Evolutionary conservation across 2,113 vertebrate species (phyloP).

Genomic region (Dasyurus viverrinus): DNA sequence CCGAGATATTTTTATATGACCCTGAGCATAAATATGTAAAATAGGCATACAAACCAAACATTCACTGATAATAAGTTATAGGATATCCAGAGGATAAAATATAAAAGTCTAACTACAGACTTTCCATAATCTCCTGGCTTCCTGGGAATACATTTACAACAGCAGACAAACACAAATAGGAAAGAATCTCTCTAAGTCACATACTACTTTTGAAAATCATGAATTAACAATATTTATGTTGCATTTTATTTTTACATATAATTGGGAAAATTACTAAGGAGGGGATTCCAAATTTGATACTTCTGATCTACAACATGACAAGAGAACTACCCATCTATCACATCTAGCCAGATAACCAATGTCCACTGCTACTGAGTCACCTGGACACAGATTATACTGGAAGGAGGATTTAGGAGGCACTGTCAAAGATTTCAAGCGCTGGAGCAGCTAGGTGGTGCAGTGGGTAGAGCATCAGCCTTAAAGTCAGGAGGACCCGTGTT

Average conservation of each 20-base stretch:
- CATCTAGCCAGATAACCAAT: background rate
- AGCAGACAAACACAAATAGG: background rate
- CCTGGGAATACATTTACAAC: background rate
- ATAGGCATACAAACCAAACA: too few relatives aligned
- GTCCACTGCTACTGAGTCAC: background rate
- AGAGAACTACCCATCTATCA: background rate
- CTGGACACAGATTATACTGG: background rate
- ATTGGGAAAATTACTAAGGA: background rate
- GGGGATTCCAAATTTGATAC: background rate
- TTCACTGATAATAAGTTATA: too few relatives aligned
- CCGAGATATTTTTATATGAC: too few relatives aligned
- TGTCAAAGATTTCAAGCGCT: background rate
- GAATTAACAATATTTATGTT: background rate
- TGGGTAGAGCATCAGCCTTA: too few relatives aligned
- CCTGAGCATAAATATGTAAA: too few relatives aligned
- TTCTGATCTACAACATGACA: background rate
- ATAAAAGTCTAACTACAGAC: background rate
- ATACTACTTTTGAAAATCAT: background rate
- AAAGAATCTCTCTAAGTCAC: background rate
- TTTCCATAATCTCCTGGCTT: background rate
- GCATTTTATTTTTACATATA: background rate
- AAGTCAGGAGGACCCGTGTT: too few relatives aligned
- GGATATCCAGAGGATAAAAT: background rate
- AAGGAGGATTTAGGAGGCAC: background rate
- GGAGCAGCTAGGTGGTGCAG: too few relatives aligned